Evolutionary conservation across 1,140 invertebrate species (phyloP), one percentile per base, ranked within the genome.

Genomic region (Hyphantria cunea): DNA sequence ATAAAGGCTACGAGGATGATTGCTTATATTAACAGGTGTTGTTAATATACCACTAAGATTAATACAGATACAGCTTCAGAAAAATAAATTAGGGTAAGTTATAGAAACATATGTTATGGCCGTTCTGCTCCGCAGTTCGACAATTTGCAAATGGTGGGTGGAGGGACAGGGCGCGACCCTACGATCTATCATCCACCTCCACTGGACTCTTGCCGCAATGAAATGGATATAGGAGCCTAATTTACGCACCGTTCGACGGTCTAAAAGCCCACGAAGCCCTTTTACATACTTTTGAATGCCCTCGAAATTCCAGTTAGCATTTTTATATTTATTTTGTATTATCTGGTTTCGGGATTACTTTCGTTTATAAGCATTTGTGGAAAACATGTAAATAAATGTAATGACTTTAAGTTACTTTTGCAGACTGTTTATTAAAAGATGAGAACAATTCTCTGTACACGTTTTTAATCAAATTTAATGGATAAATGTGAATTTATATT

Each of bases 141-240:
- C 64, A 62, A 66, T 60, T 66, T 66, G 58, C 58, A 66, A 66
- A 66, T 66, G 64, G 64, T 52, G 64, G 37, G 14, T 41, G 50
- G 6, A 14, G 31, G 45, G 49, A 31, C 37, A 44, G 41, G 12
- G 37, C 37, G 25, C 25, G 56, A 51, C 56, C 37, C 56, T 2
- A 6, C 48, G 31, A 60, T 60, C 50, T 60, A 60, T 60, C 48
- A 60, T 17, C 37, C 56, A 60, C 48, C 56, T 60, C 55, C 15
- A 13, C 10, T n/a, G 10, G n/a, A 0, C n/a, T 39, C 37, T 7
- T 58, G 13, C 15, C 45, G 47, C 56, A 51, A 51, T 51, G 25
- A 44, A 60, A 60, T 60, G 56, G 56, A 60, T 51, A 60, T 51
- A 37, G 56, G 48, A 51, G 47, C 47, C 56, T 60, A 60, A 60